Evolutionary conservation across 2,797 vertebrate species (phyloP).

Genomic region (Bufotes viridis): DNA sequence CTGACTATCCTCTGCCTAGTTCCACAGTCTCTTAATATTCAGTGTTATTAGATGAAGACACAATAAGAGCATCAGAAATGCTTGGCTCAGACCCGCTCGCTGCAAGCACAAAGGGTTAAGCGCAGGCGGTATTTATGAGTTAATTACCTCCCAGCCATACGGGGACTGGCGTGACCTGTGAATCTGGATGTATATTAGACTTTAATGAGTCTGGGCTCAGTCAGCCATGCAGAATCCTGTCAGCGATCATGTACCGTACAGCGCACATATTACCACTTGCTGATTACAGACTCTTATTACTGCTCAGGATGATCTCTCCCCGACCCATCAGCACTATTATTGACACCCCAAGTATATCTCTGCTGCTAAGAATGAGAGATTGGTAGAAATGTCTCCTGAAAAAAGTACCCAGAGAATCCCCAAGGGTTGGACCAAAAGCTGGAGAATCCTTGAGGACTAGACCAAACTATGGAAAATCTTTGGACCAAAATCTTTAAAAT

Average conservation of each 20-base stretch:
- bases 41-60: neutral
- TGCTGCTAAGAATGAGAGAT: neutral
- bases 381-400: neutral
- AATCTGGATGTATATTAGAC: constrained; percentile 48
- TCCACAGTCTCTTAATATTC: neutral
- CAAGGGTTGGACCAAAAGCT: too few relatives aligned
- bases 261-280: constrained; percentile 42
- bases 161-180: constrained; percentile 45
- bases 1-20: neutral
- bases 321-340: neutral
- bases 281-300: constrained; percentile 30
- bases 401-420: neutral
- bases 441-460: neutral
- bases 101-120: neutral
- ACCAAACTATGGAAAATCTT: neutral
- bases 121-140: constrained; percentile 11
- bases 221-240: constrained; percentile 38
- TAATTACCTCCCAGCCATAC: constrained; percentile 32
- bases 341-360: neutral
- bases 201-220: constrained; percentile 51
- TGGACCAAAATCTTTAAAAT: neutral
- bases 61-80: neutral
- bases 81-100: neutral
- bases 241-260: constrained; percentile 33
- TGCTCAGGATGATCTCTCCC: neutral